These are phyloP conservation scores for Benthosema pterotum DNA, from an alignment of 2,797 vertebrate genomes.

Conservation along the genomic window DNA sequence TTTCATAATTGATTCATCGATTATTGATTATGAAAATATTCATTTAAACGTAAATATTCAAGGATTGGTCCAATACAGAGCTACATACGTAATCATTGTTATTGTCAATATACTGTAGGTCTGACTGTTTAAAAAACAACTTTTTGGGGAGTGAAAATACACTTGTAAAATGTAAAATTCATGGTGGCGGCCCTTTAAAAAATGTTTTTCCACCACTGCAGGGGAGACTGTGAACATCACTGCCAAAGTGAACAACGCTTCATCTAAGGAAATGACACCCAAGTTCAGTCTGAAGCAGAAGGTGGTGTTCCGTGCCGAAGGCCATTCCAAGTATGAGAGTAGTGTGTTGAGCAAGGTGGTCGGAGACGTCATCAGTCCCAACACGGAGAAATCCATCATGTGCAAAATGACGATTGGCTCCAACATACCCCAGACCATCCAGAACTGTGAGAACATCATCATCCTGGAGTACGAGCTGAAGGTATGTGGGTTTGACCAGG, in stretches of 20 bases:
- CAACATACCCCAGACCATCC: constrained; percentile 77
- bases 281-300: constrained; percentile 84
- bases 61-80: too few relatives aligned
- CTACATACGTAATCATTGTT: too few relatives aligned
- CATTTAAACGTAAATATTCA: too few relatives aligned
- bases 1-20: too few relatives aligned
- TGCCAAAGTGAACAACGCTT: constrained; percentile 87
- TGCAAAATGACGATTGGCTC: constrained; percentile 82
- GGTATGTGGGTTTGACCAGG: constrained; percentile 48
- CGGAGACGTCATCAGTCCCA: constrained; percentile 82
- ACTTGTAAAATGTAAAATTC: too few relatives aligned
- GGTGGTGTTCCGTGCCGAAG: constrained; percentile 82
- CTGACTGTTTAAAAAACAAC: too few relatives aligned
- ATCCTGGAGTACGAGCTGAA: constrained; percentile 85
- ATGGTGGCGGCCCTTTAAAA: too few relatives aligned
- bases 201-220: constrained; percentile 25
- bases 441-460: constrained; percentile 83
- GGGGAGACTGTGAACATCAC: constrained; percentile 89
- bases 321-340: constrained; percentile 80
- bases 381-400: constrained; percentile 81
- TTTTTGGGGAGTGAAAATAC: too few relatives aligned
- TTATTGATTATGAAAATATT: too few relatives aligned
- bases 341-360: constrained; percentile 82
- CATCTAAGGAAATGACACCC: constrained; percentile 82
- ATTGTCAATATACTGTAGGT: too few relatives aligned